A percentile compares a stretch with the other conserved stretches of the same genome.
These are phyloP conservation scores for Papilio protenor DNA, from an alignment of 2,888 invertebrate species.

Conservation along the genomic window DNA sequence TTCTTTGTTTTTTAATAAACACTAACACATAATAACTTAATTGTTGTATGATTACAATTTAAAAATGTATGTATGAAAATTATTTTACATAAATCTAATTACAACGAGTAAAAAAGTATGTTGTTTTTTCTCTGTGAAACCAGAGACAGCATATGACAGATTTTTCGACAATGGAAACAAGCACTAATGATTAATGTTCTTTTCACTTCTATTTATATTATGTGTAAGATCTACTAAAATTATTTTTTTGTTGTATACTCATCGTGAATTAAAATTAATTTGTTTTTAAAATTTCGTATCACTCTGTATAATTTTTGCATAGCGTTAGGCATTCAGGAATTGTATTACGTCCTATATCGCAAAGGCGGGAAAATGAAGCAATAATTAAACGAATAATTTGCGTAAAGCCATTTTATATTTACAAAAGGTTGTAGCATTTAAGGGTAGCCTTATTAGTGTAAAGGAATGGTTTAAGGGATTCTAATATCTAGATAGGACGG, in stretches of 20 bases:
- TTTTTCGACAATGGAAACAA: not conserved
- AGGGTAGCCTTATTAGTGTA: conserved; percentile 83
- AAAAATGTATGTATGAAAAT: not conserved
- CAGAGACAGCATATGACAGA: not conserved
- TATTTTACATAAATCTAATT: not conserved
- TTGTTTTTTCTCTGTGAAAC: too few relatives aligned
- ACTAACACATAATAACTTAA: conserved; percentile 3
- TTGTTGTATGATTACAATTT: not conserved
- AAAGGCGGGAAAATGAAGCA: conserved; percentile 53
- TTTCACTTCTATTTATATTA: not conserved
- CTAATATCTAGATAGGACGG: conserved; percentile 80
- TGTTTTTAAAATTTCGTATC: not conserved
- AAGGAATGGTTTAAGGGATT: conserved; percentile 70
- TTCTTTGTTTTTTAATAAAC: not conserved
- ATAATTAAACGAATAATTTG: conserved; percentile 57
- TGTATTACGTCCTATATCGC: conserved; percentile 18
- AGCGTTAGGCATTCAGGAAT: conserved; percentile 6
- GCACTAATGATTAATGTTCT: not conserved
- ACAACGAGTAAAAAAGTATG: not conserved
- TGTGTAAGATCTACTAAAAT: not conserved
- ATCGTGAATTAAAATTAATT: not conserved
- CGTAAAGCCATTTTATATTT: conserved; percentile 62
- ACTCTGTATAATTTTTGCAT: not conserved
- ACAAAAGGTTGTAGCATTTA: conserved; percentile 73
- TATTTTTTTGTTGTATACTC: not conserved